Evolutionary conservation across 2,113 vertebrate genomes (phyloP).

Genomic region (Mellivora capensis): DNA sequence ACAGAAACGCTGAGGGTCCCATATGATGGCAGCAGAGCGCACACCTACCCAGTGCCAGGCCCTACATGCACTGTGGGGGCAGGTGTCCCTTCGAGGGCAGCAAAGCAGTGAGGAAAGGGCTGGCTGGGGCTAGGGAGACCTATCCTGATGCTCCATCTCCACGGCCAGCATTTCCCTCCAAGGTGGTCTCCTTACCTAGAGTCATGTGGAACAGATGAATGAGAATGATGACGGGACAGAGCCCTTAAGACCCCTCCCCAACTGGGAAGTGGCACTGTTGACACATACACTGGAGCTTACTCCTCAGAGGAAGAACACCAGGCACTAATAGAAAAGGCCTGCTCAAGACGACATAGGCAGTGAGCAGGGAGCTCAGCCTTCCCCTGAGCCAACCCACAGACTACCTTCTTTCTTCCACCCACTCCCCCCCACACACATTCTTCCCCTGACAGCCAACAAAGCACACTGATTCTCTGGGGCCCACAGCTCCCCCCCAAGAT

Average conservation of each 20-base stretch:
- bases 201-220: neutral
- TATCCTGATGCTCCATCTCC: neutral
- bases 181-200: neutral
- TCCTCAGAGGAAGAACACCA: neutral
- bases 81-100: neutral
- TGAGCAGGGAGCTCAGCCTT: neutral
- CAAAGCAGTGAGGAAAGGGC: neutral
- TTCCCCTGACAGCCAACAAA: neutral
- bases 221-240: neutral
- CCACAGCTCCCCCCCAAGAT: neutral
- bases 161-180: neutral
- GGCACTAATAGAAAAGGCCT: no score
- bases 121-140: neutral
- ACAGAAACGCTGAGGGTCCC: neutral
- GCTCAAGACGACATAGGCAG: fast-evolving
- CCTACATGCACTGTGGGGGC: neutral
- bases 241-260: neutral
- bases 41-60: neutral
- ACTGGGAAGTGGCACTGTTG: neutral
- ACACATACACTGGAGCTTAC: neutral
- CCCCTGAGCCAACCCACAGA: neutral
- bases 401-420: neutral
- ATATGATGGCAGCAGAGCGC: neutral
- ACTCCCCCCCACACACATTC: neutral
- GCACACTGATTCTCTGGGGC: neutral